A percentile compares a stretch with the other conserved stretches of the same genome.
These are phyloP conservation scores for Goniozus legneri DNA, from an alignment of 1,140 invertebrate genomes.

Conservation along the genomic window DNA sequence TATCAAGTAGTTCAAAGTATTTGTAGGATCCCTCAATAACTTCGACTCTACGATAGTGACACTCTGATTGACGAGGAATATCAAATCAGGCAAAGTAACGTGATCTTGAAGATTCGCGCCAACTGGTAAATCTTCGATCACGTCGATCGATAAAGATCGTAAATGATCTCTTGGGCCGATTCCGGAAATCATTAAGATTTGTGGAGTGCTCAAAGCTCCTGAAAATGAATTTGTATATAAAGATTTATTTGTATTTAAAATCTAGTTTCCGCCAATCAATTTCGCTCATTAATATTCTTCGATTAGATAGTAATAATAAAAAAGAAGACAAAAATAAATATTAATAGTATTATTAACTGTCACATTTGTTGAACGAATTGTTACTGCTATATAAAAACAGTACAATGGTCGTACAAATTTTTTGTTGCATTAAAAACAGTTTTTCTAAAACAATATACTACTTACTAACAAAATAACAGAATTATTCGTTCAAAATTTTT, in stretches of 20 bases:
- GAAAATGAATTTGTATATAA: neutral
- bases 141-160: conserved; percentile 56
- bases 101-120: conserved; percentile 68
- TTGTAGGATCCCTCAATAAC: conserved; percentile 13
- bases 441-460: no score
- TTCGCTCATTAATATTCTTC: neutral
- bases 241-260: no score
- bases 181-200: conserved; percentile 70
- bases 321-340: no score
- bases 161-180: conserved; percentile 69
- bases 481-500: no score
- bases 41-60: conserved; percentile 55
- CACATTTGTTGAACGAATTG: no score
- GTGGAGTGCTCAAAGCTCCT: conserved; percentile 46
- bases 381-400: no score
- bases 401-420: no score
- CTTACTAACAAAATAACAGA: no score
- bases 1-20: conserved; percentile 35
- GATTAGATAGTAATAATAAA: neutral
- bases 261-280: no score
- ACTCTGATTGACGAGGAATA: conserved; percentile 27
- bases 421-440: no score
- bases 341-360: no score
- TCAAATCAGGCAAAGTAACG: conserved; percentile 43
- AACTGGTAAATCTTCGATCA: conserved; percentile 59